Evolutionary conservation across 2,797 vertebrate genomes (phyloP).

Genomic region (Pelochelys cantorii): DNA sequence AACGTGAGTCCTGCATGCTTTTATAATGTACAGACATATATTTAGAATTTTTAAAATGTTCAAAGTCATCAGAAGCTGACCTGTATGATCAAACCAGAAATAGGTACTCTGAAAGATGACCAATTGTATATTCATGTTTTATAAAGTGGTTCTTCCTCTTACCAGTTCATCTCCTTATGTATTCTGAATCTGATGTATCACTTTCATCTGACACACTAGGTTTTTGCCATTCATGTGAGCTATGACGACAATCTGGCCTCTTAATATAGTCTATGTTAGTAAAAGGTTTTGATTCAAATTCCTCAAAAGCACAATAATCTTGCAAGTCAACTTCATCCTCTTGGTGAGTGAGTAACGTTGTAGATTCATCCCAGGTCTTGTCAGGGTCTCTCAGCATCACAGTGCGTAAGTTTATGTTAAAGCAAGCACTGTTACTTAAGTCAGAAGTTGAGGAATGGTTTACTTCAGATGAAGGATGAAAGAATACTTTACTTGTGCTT

Average conservation of each 20-base stretch:
- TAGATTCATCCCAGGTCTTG: not conserved
- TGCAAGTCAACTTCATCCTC: not conserved
- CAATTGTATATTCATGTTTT: fast-evolving
- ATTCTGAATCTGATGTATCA: constrained; percentile 63
- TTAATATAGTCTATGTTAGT: not conserved
- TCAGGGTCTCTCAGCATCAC: constrained; percentile 72
- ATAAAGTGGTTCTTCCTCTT: not conserved
- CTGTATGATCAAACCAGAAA: not conserved
- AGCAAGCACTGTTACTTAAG: not conserved
- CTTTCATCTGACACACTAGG: constrained; percentile 48
- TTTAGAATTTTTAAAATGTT: not conserved
- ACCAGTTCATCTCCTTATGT: constrained; percentile 75
- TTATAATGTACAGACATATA: not conserved
- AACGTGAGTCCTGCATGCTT: not conserved
- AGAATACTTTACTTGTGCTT: fast-evolving
- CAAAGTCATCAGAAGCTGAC: not conserved
- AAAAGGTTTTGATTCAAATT: not conserved
- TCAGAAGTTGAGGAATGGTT: not conserved
- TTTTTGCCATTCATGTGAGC: not conserved
- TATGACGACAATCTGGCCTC: fast-evolving
- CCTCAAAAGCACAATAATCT: not conserved
- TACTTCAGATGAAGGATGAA: not conserved
- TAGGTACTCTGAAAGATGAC: not conserved
- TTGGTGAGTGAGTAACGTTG: not conserved
- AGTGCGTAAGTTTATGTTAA: constrained; percentile 75